phyloP scores from a whole-genome alignment of 2,113 vertebrate species.

The Cygnus buccinator region DNA sequence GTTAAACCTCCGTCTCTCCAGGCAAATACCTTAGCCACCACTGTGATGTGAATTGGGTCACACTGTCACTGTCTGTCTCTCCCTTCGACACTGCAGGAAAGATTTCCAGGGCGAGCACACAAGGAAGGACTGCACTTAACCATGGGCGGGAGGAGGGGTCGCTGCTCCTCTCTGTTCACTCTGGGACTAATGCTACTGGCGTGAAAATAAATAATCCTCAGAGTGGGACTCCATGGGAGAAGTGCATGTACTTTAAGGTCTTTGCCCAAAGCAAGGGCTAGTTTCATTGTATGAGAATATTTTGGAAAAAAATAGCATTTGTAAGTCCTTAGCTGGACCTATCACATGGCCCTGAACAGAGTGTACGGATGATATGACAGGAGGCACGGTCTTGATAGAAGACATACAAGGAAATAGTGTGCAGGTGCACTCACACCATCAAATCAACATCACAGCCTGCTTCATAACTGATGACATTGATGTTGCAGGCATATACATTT shows the following conservation, averaged over 20 bases:
- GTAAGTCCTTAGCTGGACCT: neutral
- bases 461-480: neutral
- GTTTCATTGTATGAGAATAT: neutral
- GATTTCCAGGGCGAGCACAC: neutral
- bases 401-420: accelerated
- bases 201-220: neutral
- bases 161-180: neutral
- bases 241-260: neutral
- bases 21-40: neutral
- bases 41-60: neutral
- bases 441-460: neutral
- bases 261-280: neutral
- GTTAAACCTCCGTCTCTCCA: neutral
- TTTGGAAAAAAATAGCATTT: neutral
- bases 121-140: neutral
- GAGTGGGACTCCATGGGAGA: neutral
- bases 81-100: neutral
- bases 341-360: accelerated
- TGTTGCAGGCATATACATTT: neutral
- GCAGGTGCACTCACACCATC: neutral
- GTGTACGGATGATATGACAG: accelerated
- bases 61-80: neutral
- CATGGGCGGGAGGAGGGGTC: neutral
- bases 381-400: neutral
- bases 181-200: accelerated